A percentile compares a stretch with the other conserved stretches of the same genome.
These are phyloP conservation scores for Choristoneura rosaceana DNA, from an alignment of 2,888 invertebrate species.

Conservation along the genomic window DNA sequence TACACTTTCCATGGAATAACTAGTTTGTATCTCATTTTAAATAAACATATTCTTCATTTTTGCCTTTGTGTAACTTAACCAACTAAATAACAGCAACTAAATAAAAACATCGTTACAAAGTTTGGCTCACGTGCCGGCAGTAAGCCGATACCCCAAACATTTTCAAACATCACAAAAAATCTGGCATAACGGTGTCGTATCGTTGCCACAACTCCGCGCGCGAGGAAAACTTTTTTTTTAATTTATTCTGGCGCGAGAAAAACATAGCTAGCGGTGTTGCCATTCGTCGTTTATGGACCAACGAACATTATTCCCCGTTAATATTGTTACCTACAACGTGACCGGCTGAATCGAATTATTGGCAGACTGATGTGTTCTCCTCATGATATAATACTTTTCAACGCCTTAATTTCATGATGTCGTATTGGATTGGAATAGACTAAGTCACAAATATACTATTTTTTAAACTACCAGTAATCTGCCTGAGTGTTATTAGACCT, in stretches of 20 bases:
- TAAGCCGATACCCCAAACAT: background rate
- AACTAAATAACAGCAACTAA: background rate
- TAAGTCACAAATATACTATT: no score
- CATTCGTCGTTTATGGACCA: constrained; percentile 42
- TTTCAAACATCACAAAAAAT: constrained; percentile 3
- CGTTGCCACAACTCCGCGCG: constrained; percentile 19
- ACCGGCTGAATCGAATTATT: constrained; percentile 48
- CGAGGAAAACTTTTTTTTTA: constrained; percentile 21
- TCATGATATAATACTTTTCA: constrained; percentile 47
- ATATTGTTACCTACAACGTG: constrained; percentile 60
- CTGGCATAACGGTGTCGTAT: constrained; percentile 3
- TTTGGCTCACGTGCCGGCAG: background rate
- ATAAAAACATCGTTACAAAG: background rate
- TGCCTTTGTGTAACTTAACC: background rate
- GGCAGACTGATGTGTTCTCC: constrained; percentile 45
- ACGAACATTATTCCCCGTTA: constrained; percentile 54
- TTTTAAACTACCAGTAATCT: no score
- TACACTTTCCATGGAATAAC: no score
- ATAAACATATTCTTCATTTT: no score
- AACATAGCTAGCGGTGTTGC: constrained; percentile 37
- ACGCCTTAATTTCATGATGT: no score
- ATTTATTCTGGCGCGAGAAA: constrained; percentile 14
- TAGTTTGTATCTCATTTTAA: no score
- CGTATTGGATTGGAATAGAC: no score
- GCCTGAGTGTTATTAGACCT: no score